phyloP scores from a whole-genome alignment of 2,888 invertebrate species.

The Cremastinae sp. region DNA sequence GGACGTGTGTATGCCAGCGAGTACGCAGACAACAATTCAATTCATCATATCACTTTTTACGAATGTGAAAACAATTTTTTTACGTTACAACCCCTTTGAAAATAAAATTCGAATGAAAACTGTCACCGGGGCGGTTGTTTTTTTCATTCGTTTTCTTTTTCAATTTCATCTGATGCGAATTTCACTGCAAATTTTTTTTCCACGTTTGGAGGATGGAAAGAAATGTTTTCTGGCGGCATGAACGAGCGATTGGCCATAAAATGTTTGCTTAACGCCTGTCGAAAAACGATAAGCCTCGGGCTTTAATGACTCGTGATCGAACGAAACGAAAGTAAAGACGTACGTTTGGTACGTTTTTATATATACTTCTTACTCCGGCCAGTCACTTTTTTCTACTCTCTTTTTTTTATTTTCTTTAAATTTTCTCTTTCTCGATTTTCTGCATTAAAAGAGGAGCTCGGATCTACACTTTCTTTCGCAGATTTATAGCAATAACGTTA shows the following conservation, averaged over 20 bases:
- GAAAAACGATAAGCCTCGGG: slow-evolving; percentile 54
- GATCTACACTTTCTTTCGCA: slow-evolving; percentile 52
- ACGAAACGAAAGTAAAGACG: slow-evolving; percentile 44
- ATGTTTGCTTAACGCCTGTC: slow-evolving; percentile 54
- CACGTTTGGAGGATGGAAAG: not conserved
- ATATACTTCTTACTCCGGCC: slow-evolving; percentile 19
- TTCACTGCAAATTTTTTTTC: slow-evolving; percentile 7
- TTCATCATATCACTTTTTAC: no score
- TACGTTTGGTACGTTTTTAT: slow-evolving; percentile 50
- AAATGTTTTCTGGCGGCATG: slow-evolving; percentile 9
- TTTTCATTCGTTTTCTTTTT: not conserved
- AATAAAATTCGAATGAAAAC: not conserved
- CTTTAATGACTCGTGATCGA: slow-evolving; percentile 43
- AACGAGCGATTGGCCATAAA: slow-evolving; percentile 43
- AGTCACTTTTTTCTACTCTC: slow-evolving; percentile 20
- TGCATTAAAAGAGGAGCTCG: slow-evolving; percentile 29
- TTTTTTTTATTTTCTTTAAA: slow-evolving; percentile 11
- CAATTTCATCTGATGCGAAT: not conserved
- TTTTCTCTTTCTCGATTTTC: slow-evolving; percentile 30
- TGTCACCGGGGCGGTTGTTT: not conserved
- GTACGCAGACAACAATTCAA: not conserved
- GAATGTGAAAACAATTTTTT: not conserved
- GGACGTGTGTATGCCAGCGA: not conserved
- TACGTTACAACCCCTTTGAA: not conserved
- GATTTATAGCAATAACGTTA: slow-evolving; percentile 61